These are phyloP conservation scores for Pararge aegeria DNA, from an alignment of 1,140 invertebrate genomes.

Conservation along the genomic window DNA sequence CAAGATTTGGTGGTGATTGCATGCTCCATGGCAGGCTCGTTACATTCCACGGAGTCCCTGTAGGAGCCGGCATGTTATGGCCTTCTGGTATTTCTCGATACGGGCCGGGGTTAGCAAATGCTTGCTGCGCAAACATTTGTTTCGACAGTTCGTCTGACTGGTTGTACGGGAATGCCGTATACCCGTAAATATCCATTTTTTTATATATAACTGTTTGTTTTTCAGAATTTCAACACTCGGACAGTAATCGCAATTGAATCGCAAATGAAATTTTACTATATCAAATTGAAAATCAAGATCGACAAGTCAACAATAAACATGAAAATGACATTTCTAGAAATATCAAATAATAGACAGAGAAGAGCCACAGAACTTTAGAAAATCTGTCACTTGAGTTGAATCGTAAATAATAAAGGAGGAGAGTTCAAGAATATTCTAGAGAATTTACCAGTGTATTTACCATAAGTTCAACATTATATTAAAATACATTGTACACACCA, in stretches of 20 bases:
- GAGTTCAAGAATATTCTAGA: too few species aligned
- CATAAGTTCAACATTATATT: too few species aligned
- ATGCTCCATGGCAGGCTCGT: conserved; percentile 68
- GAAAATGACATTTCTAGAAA: background rate
- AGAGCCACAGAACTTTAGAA: too few species aligned
- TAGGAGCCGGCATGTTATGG: conserved; percentile 65
- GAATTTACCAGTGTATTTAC: too few species aligned
- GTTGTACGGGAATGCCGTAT: conserved; percentile 52
- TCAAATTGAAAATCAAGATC: background rate
- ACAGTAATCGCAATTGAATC: background rate
- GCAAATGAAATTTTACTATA: background rate
- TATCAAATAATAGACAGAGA: too few species aligned
- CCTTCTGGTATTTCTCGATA: conserved; percentile 40
- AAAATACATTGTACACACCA: too few species aligned
- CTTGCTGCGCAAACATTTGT: conserved; percentile 64
- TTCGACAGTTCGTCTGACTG: conserved; percentile 62
- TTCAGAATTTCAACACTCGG: background rate
- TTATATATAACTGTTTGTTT: background rate
- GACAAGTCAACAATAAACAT: conserved; percentile 16
- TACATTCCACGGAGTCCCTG: conserved; percentile 69
- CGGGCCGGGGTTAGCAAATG: conserved; percentile 37
- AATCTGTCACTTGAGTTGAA: too few species aligned
- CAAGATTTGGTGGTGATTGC: conserved; percentile 59
- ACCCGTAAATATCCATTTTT: conserved; percentile 66
- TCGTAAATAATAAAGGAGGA: too few species aligned